phyloP scores from a whole-genome alignment of 2,797 vertebrate genomes.

The Leucoraja ocellata region DNA sequence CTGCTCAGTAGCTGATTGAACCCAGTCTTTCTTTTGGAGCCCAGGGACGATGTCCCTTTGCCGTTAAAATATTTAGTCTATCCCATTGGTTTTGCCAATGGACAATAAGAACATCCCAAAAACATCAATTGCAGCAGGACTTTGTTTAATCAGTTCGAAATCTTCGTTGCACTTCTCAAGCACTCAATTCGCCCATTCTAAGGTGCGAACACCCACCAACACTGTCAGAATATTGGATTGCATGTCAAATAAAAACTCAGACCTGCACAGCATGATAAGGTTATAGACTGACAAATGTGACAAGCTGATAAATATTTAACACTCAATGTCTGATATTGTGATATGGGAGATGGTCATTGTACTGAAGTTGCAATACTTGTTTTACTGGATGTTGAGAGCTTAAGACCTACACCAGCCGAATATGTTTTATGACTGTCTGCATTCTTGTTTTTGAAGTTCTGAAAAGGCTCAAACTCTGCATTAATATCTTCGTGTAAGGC shows the following conservation, averaged over 20 bases:
- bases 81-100: not conserved
- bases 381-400: not conserved
- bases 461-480: too few species aligned
- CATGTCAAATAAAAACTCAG: not conserved
- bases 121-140: not conserved
- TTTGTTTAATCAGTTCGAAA: not conserved
- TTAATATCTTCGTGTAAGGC: not conserved
- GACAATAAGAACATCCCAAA: not conserved
- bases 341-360: not conserved
- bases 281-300: not conserved
- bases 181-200: not conserved
- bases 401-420: not conserved
- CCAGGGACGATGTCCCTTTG: not conserved
- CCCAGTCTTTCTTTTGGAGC: not conserved
- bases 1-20: not conserved
- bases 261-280: not conserved
- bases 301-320: not conserved
- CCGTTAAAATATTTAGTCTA: not conserved
- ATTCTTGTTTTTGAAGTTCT: not conserved
- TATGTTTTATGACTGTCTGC: not conserved
- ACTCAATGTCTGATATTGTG: not conserved
- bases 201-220: not conserved
- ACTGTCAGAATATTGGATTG: not conserved
- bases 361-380: not conserved
- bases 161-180: not conserved